Evolutionary conservation across 2,888 invertebrate genomes (phyloP).

Genomic region (Ypsolopha sequella): DNA sequence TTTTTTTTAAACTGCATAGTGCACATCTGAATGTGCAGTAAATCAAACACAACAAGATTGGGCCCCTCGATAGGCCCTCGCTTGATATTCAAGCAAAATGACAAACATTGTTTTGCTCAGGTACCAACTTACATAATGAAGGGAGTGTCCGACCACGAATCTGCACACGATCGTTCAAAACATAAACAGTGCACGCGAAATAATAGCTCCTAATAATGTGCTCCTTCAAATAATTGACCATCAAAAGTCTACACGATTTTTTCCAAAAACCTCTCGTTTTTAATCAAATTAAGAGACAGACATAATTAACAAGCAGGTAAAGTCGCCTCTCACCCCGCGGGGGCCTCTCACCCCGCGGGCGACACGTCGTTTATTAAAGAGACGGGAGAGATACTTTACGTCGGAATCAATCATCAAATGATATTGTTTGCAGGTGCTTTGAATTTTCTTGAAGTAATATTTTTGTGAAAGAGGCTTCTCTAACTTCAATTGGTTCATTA

Average conservation of each 20-base stretch:
- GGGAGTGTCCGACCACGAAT: background rate
- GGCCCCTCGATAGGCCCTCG: too few relatives aligned
- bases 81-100: background rate
- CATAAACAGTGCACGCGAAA: background rate
- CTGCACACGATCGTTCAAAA: background rate
- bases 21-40: too few relatives aligned
- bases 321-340: background rate
- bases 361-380: constrained; percentile 15
- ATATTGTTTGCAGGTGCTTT: constrained; percentile 15
- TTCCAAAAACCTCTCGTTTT: background rate
- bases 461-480: background rate
- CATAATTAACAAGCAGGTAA: background rate
- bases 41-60: too few relatives aligned
- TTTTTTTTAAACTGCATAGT: too few relatives aligned
- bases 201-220: background rate
- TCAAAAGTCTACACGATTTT: background rate
- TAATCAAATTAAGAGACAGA: background rate
- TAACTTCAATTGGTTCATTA: background rate
- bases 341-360: background rate
- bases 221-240: background rate
- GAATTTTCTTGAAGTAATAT: background rate
- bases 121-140: background rate
- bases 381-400: constrained; percentile 14
- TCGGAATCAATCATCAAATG: constrained; percentile 14
- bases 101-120: background rate